Evolutionary conservation across 2,113 vertebrate genomes (phyloP).

Genomic region (Syngnathoides biaculeatus): DNA sequence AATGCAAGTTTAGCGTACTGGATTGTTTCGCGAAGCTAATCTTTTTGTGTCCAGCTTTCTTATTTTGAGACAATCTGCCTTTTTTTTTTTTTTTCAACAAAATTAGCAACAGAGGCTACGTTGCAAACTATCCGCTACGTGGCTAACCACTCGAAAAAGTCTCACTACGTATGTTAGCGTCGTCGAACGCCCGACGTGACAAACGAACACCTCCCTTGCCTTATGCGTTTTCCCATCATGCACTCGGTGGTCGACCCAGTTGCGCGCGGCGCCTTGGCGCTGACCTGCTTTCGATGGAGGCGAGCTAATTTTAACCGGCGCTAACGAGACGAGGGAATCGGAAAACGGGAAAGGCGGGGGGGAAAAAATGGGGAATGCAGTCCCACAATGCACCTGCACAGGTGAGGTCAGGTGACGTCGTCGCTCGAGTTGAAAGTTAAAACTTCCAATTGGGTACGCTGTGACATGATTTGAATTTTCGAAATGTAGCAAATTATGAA

Average conservation of each 20-base stretch:
- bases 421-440: no score
- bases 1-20: no score
- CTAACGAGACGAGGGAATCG: conserved; percentile 68
- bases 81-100: no score
- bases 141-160: neutral
- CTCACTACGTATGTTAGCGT: neutral
- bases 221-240: neutral
- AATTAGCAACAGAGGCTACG: neutral
- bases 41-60: no score
- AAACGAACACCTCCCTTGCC: neutral
- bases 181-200: neutral
- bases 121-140: neutral
- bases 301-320: conserved; percentile 71
- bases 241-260: conserved; percentile 60
- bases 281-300: conserved; percentile 73
- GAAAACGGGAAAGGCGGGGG: conserved; percentile 57
- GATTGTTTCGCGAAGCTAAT: no score
- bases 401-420: no score
- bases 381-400: no score
- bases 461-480: no score
- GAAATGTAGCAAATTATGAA: neutral
- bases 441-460: no score
- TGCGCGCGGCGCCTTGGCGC: conserved; percentile 50
- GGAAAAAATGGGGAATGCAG: neutral
- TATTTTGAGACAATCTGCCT: no score